Evolutionary conservation across 2,888 invertebrate species (phyloP).

Genomic region (Dasypolia templi): DNA sequence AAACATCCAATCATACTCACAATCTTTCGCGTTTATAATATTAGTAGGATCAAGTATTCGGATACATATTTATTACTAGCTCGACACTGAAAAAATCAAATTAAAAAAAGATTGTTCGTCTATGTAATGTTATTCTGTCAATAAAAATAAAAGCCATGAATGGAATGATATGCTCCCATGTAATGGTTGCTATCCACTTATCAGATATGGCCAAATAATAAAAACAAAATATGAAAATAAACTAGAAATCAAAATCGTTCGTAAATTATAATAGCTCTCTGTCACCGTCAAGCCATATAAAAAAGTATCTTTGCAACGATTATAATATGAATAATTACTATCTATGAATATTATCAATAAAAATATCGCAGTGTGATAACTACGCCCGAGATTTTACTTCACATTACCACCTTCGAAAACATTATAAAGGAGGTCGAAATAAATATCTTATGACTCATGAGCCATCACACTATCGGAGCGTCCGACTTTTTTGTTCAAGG

Average conservation of each 20-base stretch:
- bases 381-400: constrained; percentile 45
- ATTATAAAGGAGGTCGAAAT: constrained; percentile 1
- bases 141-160: not conserved
- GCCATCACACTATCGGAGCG: not conserved
- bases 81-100: too few species aligned
- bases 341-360: constrained; percentile 32
- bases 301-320: constrained; percentile 7
- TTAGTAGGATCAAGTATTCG: not conserved
- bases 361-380: constrained; percentile 47
- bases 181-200: not conserved
- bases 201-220: not conserved
- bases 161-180: not conserved
- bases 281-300: not conserved
- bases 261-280: not conserved
- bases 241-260: not conserved
- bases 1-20: too few species aligned
- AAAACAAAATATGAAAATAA: too few species aligned
- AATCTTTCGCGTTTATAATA: too few species aligned
- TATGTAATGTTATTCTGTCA: not conserved
- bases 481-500: constrained; percentile 9
- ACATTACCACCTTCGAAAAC: constrained; percentile 31
- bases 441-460: constrained; percentile 21
- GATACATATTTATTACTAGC: not conserved
- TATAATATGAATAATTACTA: constrained; percentile 18
- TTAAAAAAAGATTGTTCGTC: not conserved